phyloP scores from a whole-genome alignment of 2,888 invertebrate species.

The Lampropteryx suffumata region DNA sequence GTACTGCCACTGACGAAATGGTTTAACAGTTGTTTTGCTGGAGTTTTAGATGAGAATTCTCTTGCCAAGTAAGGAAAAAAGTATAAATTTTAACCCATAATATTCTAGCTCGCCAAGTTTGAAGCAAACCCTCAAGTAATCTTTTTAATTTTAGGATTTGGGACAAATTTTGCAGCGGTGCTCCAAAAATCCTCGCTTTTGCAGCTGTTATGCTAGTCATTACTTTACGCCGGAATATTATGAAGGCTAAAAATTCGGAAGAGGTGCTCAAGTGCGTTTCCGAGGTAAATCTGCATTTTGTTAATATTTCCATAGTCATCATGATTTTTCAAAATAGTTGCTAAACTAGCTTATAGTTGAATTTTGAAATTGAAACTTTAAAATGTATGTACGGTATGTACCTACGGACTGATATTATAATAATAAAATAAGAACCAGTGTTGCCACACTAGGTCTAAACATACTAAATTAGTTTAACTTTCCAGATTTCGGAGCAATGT shows the following conservation, averaged over 20 bases:
- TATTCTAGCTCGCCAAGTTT: too few species aligned
- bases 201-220: constrained; percentile 89
- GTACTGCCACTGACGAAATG: constrained; percentile 88
- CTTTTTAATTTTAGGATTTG: constrained; percentile 86
- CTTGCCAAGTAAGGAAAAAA: constrained; percentile 85
- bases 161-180: constrained; percentile 94
- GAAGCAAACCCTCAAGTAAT: too few species aligned
- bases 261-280: constrained; percentile 86
- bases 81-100: too few species aligned
- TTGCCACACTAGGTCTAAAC: constrained; percentile 10
- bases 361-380: background rate
- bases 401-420: background rate
- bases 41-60: constrained; percentile 89
- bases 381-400: background rate
- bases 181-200: constrained; percentile 90
- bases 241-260: constrained; percentile 83
- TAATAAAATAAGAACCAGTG: constrained; percentile 1
- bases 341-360: too few species aligned
- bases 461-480: constrained; percentile 28
- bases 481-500: constrained; percentile 89
- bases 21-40: constrained; percentile 93
- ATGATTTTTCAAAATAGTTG: background rate
- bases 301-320: too few species aligned
- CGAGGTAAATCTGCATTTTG: constrained; percentile 60
- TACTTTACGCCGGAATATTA: constrained; percentile 85